phyloP scores from a whole-genome alignment of 2,113 vertebrate genomes.

The Melanerpes aurifrons region DNA sequence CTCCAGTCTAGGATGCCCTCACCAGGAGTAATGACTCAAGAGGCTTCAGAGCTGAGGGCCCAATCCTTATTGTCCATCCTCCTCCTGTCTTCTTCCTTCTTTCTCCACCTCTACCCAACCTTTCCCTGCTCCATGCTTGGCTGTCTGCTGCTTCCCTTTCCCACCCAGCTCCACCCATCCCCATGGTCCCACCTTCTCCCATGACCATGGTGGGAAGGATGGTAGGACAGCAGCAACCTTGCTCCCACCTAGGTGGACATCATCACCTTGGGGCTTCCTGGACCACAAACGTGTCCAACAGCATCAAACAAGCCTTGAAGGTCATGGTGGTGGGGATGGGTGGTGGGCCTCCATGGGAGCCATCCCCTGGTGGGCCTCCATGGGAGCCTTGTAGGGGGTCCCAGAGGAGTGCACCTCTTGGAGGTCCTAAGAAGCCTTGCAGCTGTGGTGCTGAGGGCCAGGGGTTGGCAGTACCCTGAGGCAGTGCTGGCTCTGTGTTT shows the following conservation, averaged over 20 bases:
- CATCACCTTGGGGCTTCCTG: too few relatives aligned
- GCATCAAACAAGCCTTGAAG: too few relatives aligned
- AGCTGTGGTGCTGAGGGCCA: not conserved
- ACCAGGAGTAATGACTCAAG: too few relatives aligned
- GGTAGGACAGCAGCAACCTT: too few relatives aligned
- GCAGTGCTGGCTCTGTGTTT: not conserved
- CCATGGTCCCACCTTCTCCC: not conserved
- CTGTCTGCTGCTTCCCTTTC: not conserved
- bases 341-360: too few relatives aligned
- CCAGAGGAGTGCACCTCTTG: not conserved
- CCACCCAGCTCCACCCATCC: not conserved
- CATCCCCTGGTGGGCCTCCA: too few relatives aligned
- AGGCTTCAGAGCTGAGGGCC: not conserved
- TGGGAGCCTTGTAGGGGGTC: not conserved
- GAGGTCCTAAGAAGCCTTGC: not conserved
- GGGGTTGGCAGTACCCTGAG: not conserved
- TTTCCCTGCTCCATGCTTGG: not conserved
- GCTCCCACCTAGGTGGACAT: too few relatives aligned
- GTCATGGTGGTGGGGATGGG: too few relatives aligned
- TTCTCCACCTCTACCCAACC: not conserved
- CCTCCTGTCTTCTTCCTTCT: not conserved
- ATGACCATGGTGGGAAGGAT: accelerated
- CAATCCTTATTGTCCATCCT: not conserved
- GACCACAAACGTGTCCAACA: too few relatives aligned
- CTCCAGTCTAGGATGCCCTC: too few relatives aligned